These are phyloP conservation scores for Willisornis vidua DNA, from an alignment of 2,113 vertebrate species.

Conservation along the genomic window DNA sequence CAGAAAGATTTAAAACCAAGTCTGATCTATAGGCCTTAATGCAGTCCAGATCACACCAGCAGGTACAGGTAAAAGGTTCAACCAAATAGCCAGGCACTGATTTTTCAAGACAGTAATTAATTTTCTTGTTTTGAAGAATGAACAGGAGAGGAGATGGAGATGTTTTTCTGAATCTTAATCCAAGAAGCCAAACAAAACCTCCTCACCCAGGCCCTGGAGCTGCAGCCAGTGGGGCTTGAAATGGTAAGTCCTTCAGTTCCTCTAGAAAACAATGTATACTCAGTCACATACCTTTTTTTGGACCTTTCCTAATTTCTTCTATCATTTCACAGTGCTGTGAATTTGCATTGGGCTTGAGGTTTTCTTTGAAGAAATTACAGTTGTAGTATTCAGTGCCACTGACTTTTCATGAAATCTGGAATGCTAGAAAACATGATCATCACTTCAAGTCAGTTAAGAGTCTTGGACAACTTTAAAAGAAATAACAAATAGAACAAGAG, in stretches of 20 bases:
- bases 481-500: neutral
- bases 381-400: neutral
- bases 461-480: neutral
- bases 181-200: neutral
- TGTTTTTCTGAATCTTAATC: neutral
- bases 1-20: neutral
- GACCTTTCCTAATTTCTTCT: neutral
- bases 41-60: neutral
- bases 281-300: neutral
- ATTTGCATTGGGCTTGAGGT: neutral
- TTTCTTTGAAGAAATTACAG: neutral
- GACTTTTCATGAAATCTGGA: neutral
- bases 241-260: neutral
- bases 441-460: neutral
- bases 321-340: neutral
- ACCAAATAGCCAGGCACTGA: neutral
- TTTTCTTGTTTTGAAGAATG: neutral
- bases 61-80: neutral
- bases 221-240: neutral
- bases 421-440: rapidly evolving
- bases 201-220: neutral
- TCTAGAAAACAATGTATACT: neutral
- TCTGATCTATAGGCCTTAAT: neutral
- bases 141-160: neutral
- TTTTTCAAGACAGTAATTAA: neutral